Conservation (phyloP, 2,888 invertebrate genomes). For the Boloria euphrosyne region DNA sequence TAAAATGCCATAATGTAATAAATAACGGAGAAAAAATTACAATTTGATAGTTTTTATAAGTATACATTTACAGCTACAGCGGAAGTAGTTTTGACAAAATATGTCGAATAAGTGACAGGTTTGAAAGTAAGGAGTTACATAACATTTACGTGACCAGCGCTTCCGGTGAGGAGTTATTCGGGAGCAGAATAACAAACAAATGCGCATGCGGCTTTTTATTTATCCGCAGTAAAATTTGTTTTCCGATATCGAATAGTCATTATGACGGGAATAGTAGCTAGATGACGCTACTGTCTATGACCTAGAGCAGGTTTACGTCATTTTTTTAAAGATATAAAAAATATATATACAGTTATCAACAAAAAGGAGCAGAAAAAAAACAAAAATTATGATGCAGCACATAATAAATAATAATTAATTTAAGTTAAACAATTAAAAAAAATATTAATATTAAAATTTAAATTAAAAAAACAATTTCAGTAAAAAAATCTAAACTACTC, state of each 20-base stretch:
- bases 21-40: slow-evolving; percentile 7
- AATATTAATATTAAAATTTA: no score
- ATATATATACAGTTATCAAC: no score
- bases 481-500: no score
- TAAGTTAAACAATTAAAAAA: no score
- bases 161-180: slow-evolving; percentile 16
- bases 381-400: no score
- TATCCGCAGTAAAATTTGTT: neutral
- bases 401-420: no score
- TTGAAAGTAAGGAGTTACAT: slow-evolving; percentile 1
- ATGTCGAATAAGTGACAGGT: slow-evolving; percentile 16
- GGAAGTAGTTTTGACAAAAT: slow-evolving; percentile 13
- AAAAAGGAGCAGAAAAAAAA: no score
- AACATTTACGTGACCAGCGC: neutral
- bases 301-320: neutral
- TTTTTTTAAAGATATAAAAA: neutral
- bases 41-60: neutral
- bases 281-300: slow-evolving; percentile 5
- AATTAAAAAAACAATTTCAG: no score
- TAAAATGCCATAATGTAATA: no score
- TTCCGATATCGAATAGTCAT: slow-evolving; percentile 15
- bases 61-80: slow-evolving; percentile 5
- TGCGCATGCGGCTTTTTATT: slow-evolving; percentile 11
- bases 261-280: slow-evolving; percentile 8
- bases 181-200: slow-evolving; percentile 20